These are phyloP conservation scores for Bubo blakistoni DNA, from an alignment of 2,113 vertebrate genomes.

Conservation along the genomic window DNA sequence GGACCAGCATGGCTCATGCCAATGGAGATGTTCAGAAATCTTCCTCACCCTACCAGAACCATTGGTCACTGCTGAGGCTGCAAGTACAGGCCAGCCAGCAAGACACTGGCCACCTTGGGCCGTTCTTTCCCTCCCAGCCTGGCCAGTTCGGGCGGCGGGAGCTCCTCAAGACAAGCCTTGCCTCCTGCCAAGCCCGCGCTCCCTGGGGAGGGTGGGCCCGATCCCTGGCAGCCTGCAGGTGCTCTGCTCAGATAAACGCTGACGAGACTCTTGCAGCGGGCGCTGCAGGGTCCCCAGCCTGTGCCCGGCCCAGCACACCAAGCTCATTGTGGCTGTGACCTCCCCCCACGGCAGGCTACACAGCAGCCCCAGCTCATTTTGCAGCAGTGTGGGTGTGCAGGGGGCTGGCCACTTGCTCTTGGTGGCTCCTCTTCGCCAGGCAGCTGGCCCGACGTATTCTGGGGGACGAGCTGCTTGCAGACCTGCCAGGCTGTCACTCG, in stretches of 20 bases:
- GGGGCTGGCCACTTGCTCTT: not conserved
- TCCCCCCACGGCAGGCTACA: too few species aligned
- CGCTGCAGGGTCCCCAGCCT: not conserved
- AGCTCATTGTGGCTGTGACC: not conserved
- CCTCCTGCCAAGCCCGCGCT: rapidly evolving
- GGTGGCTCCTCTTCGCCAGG: not conserved
- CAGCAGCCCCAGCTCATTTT: not conserved
- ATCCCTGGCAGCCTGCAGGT: not conserved
- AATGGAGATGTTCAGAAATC: not conserved
- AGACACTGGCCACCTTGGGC: rapidly evolving
- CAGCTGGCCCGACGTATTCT: not conserved
- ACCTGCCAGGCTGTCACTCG: rapidly evolving
- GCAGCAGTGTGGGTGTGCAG: rapidly evolving
- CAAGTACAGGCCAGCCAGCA: not conserved
- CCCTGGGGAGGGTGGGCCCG: not conserved
- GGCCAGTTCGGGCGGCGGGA: rapidly evolving
- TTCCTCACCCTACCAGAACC: not conserved
- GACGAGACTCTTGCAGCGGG: rapidly evolving
- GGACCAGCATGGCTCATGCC: rapidly evolving
- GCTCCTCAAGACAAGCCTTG: not conserved
- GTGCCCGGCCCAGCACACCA: rapidly evolving
- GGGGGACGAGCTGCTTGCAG: not conserved
- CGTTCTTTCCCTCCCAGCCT: not conserved
- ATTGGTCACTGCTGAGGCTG: not conserved
- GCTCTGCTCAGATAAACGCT: not conserved